Percentiles rank a stretch among this genome's conserved stretches.
Conservation (phyloP, 92 coral and sea anemone genomes). For the Zoanthus gigantus region DNA sequence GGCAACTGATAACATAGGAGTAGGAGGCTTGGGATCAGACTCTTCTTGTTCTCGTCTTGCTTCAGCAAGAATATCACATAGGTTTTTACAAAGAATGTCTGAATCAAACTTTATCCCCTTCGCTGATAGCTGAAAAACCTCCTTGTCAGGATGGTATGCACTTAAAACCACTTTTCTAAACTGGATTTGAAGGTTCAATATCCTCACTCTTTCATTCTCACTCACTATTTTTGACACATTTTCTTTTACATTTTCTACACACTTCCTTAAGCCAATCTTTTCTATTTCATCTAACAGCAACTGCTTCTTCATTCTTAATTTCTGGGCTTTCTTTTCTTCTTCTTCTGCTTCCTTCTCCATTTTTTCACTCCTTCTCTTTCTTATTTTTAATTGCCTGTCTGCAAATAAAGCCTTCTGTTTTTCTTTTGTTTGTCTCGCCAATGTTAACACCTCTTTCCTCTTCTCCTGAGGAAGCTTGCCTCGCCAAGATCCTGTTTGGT, state of each 20-base stretch:
- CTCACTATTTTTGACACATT: neutral
- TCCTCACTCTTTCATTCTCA: slow-evolving; percentile 9
- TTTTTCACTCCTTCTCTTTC: slow-evolving; percentile 9
- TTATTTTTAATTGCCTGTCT: slow-evolving; percentile 8
- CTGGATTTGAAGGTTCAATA: slow-evolving; percentile 28
- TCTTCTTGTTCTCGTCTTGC: slow-evolving; percentile 27
- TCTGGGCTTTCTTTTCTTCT: slow-evolving; percentile 10
- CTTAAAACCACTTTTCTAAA: slow-evolving; percentile 31
- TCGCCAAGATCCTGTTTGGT: slow-evolving; percentile 28
- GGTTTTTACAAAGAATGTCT: slow-evolving; percentile 1
- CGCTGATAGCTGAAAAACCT: slow-evolving; percentile 18
- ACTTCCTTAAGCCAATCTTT: neutral
- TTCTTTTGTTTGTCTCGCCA: slow-evolving; percentile 21
- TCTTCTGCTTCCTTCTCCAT: slow-evolving; percentile 24
- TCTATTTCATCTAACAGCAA: slow-evolving; percentile 5
- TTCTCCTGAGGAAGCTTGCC: slow-evolving; percentile 23
- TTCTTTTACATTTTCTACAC: neutral
- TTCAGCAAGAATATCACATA: slow-evolving; percentile 28
- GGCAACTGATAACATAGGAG: slow-evolving; percentile 19
- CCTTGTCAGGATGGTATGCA: slow-evolving; percentile 40
- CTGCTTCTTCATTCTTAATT: neutral
- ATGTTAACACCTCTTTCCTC: neutral
- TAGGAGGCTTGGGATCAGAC: neutral
- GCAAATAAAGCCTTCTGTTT: slow-evolving; percentile 23
- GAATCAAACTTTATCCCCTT: slow-evolving; percentile 22